phyloP scores from a whole-genome alignment of 2,888 invertebrate species.

The Zhengitettix transpicula region DNA sequence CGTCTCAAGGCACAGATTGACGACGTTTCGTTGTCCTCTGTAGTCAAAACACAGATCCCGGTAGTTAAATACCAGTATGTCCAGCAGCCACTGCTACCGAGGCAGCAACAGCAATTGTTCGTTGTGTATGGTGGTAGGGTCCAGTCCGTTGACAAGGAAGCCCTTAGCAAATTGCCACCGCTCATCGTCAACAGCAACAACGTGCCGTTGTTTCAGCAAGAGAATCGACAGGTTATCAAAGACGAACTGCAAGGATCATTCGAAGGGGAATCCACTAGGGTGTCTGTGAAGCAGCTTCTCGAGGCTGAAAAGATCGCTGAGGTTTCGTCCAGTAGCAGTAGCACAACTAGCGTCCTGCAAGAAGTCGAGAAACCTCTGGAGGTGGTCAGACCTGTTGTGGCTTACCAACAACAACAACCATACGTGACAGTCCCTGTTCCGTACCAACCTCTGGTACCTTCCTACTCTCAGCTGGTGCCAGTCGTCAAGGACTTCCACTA shows the following conservation, averaged over 20 bases:
- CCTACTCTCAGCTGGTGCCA: too few species aligned
- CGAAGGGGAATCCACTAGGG: background rate
- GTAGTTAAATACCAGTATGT: too few species aligned
- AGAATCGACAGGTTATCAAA: background rate
- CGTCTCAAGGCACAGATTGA: background rate
- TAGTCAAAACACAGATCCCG: background rate
- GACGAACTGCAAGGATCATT: background rate
- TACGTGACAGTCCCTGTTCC: background rate
- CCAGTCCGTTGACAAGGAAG: background rate
- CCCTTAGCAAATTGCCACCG: background rate
- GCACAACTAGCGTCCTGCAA: background rate
- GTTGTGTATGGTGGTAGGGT: background rate
- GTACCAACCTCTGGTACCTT: too few species aligned
- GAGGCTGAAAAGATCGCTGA: background rate
- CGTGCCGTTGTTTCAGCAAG: background rate
- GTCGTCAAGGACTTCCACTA: too few species aligned
- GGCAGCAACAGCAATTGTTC: background rate
- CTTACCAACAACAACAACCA: background rate
- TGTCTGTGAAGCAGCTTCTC: background rate
- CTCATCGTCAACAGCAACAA: background rate
- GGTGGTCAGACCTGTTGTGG: background rate
- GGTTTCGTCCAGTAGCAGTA: background rate
- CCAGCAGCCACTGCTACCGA: too few species aligned
- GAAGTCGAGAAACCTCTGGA: background rate
- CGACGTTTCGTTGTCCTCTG: background rate